phyloP scores from a whole-genome alignment of 2,797 vertebrate genomes.

The Hydrocynus forskahlii region DNA sequence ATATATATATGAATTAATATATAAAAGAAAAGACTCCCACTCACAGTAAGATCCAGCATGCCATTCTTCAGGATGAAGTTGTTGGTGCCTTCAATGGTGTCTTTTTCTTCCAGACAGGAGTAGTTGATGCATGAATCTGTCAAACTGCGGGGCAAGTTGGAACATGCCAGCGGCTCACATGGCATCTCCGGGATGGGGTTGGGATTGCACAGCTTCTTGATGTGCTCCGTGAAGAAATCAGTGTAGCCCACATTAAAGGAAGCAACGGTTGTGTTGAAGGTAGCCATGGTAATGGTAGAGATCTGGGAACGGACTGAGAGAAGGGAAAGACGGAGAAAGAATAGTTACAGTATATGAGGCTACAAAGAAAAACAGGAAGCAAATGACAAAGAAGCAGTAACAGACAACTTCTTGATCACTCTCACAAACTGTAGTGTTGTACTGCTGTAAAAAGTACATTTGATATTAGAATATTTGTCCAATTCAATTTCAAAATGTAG shows the following conservation, averaged over 20 bases:
- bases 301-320: conserved; percentile 93
- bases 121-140: conserved; percentile 99
- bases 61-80: conserved; percentile 98
- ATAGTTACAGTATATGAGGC: not conserved
- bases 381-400: too few relatives aligned
- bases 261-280: conserved; percentile 97
- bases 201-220: conserved; percentile 96
- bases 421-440: too few relatives aligned
- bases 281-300: conserved; percentile 98
- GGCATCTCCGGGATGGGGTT: conserved; percentile 90
- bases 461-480: too few relatives aligned
- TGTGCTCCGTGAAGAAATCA: conserved; percentile 97
- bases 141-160: conserved; percentile 95
- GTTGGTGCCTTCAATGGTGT: conserved; percentile 95
- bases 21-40: conserved; percentile 16
- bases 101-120: conserved; percentile 92
- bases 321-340: not conserved
- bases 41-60: conserved; percentile 97
- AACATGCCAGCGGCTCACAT: conserved; percentile 90
- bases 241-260: conserved; percentile 98
- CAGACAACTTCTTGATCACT: too few relatives aligned
- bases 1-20: too few relatives aligned
- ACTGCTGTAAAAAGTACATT: too few relatives aligned
- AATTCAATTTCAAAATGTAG: too few relatives aligned
- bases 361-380: not conserved